phyloP scores from a whole-genome alignment of 1,140 invertebrate species.

The Drosophila navojoa region DNA sequence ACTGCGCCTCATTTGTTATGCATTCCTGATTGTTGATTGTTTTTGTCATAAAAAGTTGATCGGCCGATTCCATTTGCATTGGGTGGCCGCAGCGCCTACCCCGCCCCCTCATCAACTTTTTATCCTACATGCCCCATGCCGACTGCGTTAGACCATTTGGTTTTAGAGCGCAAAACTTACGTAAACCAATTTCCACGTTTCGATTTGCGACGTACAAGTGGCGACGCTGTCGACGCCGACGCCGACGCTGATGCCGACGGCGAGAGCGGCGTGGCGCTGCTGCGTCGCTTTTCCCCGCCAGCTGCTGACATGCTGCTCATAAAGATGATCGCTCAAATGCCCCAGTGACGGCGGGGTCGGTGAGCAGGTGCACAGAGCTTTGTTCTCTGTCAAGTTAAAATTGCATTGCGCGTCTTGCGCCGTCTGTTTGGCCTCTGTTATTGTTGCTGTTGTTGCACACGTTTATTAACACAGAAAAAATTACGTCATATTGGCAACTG shows the following conservation, averaged over 20 bases:
- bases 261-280: slow-evolving; percentile 44
- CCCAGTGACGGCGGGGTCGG: not conserved
- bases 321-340: slow-evolving; percentile 12
- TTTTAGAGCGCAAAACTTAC: slow-evolving; percentile 65
- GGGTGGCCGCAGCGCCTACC: not conserved
- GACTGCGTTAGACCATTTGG: not conserved
- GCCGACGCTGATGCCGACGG: slow-evolving; percentile 24
- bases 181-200: slow-evolving; percentile 84
- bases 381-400: slow-evolving; percentile 47
- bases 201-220: slow-evolving; percentile 69
- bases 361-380: slow-evolving; percentile 6
- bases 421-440: slow-evolving; percentile 11
- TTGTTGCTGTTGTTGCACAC: slow-evolving; percentile 30
- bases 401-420: slow-evolving; percentile 61
- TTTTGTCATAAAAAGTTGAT: slow-evolving; percentile 53
- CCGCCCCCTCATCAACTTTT: not conserved
- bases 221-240: slow-evolving; percentile 39
- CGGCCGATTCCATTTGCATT: slow-evolving; percentile 36
- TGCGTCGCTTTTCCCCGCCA: slow-evolving; percentile 50
- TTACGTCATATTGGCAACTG: slow-evolving; percentile 73
- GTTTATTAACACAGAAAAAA: slow-evolving; percentile 55
- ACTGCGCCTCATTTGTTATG: slow-evolving; percentile 53
- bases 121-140: not conserved
- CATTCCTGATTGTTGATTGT: slow-evolving; percentile 48
- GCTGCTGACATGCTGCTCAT: slow-evolving; percentile 52